Conservation (phyloP, 2,888 invertebrate species). For the Elegia similella region DNA sequence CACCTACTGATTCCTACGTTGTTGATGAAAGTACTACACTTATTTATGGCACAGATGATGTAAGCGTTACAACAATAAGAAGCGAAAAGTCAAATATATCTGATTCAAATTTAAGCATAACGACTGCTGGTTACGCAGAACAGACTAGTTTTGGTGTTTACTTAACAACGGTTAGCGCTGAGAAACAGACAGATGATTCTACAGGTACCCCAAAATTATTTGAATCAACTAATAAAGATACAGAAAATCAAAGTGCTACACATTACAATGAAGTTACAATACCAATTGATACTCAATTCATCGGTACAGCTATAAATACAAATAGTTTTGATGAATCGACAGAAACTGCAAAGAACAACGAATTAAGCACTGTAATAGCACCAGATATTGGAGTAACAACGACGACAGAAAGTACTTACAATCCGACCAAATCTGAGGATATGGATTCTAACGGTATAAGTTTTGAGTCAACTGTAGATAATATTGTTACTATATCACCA, state of each 20-base stretch:
- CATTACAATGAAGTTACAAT: background rate
- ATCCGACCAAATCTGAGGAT: constrained; percentile 10
- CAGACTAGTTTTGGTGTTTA: background rate
- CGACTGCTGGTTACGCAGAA: background rate
- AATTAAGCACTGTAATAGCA: background rate
- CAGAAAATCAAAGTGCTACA: background rate
- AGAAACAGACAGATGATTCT: background rate
- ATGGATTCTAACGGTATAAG: constrained; percentile 18
- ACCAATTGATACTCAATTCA: background rate
- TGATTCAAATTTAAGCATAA: background rate
- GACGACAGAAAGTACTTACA: background rate
- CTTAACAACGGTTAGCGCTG: background rate
- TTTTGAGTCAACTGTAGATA: constrained; percentile 26
- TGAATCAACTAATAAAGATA: background rate
- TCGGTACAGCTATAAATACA: background rate
- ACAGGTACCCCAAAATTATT: background rate
- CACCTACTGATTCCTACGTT: background rate
- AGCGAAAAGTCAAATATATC: background rate
- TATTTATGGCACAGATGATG: background rate
- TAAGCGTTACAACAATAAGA: background rate
- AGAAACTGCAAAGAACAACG: background rate
- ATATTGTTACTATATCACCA: constrained; percentile 22
- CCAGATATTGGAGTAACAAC: background rate
- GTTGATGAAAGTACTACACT: background rate
- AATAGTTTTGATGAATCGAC: background rate